phyloP scores from a whole-genome alignment of 2,888 invertebrate genomes.

The Lochmaea crataegi region DNA sequence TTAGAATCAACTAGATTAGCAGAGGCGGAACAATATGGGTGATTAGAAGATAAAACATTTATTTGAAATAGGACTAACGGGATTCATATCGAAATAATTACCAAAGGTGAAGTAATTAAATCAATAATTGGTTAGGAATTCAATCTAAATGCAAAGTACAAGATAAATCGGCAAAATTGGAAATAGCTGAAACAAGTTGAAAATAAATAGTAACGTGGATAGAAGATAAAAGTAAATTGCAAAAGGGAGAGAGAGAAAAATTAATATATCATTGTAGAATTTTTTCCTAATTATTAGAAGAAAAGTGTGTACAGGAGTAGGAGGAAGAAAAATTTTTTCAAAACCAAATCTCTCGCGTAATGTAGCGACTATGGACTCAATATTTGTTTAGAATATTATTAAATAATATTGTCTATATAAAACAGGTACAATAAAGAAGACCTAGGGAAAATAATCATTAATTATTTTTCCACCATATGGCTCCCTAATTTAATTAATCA shows the following conservation, averaged over 20 bases:
- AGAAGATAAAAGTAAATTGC: too few relatives aligned
- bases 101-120: too few relatives aligned
- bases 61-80: not conserved
- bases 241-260: too few relatives aligned
- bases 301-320: too few relatives aligned
- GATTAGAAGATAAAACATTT: not conserved
- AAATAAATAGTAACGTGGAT: too few relatives aligned
- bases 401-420: constrained; percentile 19
- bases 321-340: too few relatives aligned
- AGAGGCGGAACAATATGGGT: not conserved
- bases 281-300: too few relatives aligned
- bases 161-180: too few relatives aligned
- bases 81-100: not conserved
- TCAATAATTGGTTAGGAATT: too few relatives aligned
- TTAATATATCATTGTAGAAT: too few relatives aligned
- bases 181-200: too few relatives aligned
- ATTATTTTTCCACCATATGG: constrained; percentile 38
- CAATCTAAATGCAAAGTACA: too few relatives aligned
- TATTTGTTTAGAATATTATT: constrained; percentile 28
- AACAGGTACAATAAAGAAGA: constrained; percentile 21
- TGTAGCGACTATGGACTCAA: not conserved
- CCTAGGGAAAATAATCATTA: constrained; percentile 23
- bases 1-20: not conserved
- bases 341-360: not conserved
- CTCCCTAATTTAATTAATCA: constrained; percentile 33